Evolutionary conservation across 2,797 vertebrate species (phyloP).

Genomic region (Apodemus agrarius): DNA sequence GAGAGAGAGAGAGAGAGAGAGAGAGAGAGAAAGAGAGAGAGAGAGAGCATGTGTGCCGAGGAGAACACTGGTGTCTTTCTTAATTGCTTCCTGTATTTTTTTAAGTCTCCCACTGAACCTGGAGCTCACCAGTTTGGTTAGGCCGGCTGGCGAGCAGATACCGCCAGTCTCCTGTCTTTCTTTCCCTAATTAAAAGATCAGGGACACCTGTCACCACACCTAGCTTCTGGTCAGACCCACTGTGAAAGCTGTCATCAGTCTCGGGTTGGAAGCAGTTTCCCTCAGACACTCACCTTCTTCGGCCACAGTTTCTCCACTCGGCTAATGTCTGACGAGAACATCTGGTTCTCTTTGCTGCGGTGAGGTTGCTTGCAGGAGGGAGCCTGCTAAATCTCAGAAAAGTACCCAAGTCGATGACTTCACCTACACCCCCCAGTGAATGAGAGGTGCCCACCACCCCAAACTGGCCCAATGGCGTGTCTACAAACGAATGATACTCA

Average conservation of each 20-base stretch:
- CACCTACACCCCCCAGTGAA: not conserved
- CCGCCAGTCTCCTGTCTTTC: too few species aligned
- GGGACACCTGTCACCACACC: not conserved
- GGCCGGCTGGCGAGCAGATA: not conserved
- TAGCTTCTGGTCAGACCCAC: not conserved
- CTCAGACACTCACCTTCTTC: not conserved
- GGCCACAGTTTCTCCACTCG: not conserved
- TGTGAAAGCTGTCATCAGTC: not conserved
- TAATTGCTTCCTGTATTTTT: not conserved
- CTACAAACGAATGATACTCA: not conserved
- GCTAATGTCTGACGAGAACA: not conserved
- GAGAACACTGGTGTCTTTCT: not conserved
- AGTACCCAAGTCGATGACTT: not conserved
- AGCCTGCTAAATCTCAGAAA: conserved; percentile 33
- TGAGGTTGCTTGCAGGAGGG: not conserved
- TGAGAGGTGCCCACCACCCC: not conserved
- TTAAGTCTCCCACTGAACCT: not conserved
- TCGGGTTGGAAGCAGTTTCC: not conserved
- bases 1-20: too few species aligned
- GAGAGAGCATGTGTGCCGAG: not conserved
- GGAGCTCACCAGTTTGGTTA: not conserved
- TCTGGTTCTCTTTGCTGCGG: not conserved
- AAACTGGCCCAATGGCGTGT: not conserved
- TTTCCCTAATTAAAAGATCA: not conserved
- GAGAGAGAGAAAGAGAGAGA: too few species aligned